Evolutionary conservation across 2,797 vertebrate genomes (phyloP), one percentile per base, ranked within the genome.

Genomic region (Chelon auratus): DNA sequence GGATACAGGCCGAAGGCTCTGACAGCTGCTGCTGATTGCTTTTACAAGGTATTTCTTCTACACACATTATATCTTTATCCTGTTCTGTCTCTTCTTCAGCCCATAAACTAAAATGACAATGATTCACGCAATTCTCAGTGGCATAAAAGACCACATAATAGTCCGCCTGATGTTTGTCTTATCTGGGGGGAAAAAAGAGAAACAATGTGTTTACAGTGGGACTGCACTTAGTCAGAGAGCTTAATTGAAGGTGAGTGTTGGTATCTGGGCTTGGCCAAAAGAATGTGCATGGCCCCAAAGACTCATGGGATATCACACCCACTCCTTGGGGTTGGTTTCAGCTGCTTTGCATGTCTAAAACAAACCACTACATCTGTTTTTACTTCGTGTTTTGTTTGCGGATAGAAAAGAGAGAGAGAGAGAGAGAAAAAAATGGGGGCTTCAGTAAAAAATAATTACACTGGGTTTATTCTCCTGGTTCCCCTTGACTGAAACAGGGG

Each of bases 271-370:
- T 84, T 47, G 73, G 59, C 80, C 79, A 84, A 69, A 91, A 87
- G 87, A 92, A 91, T 86, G 81, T 65, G 20, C 54, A 56, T 48
- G 56, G 80, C 78, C 81, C 67, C 85, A 73, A 36, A 77, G 79
- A 72, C 75, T 81, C 76, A 81, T 83, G 85, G 84, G 85, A 90
- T 83, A 85, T 91, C 86, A 91, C 87, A 87, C 87, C 82, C 88
- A 87, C 83, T 90, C 74, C 76, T 74, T 72, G 62, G 94, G 93
- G 92, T 95, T 95, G 94, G 91, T 93, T 85, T 94, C 94, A 94
- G 94, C 93, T 96, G 95, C 93, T 95, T 95, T 94, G 94, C 92
- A 95, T 94, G 92, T 94, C 86, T 95, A 85, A 94, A 94, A 92
- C 93, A 91, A 94, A 93, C 91, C 89, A 89, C 82, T 81, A 93